Base-by-base conservation (phyloP, 92 coral and sea anemone genomes). In the Chrysogorgia sp. region DNA sequence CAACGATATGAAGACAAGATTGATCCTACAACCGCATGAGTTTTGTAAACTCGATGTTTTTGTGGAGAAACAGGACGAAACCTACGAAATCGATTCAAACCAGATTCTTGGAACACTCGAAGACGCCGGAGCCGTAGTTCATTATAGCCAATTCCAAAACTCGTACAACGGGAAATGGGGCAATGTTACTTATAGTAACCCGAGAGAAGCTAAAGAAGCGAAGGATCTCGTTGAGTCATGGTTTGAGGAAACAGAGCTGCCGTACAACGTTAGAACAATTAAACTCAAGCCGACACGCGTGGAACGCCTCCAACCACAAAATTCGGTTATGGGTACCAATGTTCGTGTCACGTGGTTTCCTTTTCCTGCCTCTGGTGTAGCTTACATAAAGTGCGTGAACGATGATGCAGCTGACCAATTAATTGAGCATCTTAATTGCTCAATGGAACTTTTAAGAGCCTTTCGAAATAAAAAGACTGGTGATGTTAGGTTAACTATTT, bases 11-110 rank as follows among this genome's bases (percentile, higher is more conserved):
- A 26, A 30, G 34, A 71, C 77, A 30, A 30, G 17, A n/a, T 15
- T 30, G 31, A 32, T 71, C 45, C 62, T 71, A 40, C 77, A 71
- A 31, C 77, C 77, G 2, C 24, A 45, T 25, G 55, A 55, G 13
- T 71, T 57, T 19, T 71, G 77, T 45, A 71, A 49, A 31, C 34
- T 71, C 29, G 77, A 71, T 29, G 77, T 71, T 25, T 71, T 71
- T 33, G 77, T 71, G 23, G 41, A 47, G 29, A 71, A 32, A 34
- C 9, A 1, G 21, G 77, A 71, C 43, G 61, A 26, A 45, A 71
- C 59, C 34, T 14, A 34, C 12, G 63, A 71, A 33, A 30, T 71
- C 48, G 63, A 71, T 32, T 48, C 41, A 21, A 22, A 10, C 5
- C 23, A 48, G 22, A 33, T 71, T 2, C 62, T 49, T 21, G 60